Evolutionary conservation across 1,140 invertebrate genomes (phyloP), one percentile per base, ranked within the genome.

Genomic region (Drosophila hydei): DNA sequence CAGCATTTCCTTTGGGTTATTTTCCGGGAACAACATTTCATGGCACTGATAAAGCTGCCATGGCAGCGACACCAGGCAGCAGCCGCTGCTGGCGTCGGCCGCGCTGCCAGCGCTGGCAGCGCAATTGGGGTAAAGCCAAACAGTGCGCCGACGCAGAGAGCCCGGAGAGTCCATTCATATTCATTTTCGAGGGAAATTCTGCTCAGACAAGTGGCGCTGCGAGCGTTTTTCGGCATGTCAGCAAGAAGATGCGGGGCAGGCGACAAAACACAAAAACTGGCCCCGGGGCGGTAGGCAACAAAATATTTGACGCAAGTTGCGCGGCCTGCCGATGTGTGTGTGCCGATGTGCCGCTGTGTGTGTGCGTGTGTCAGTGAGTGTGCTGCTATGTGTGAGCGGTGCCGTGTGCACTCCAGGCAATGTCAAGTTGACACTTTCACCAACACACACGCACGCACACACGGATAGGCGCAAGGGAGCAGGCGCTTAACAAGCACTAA

Each of bases 21-120:
- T 87, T 87, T 87, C 83, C 83, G 83, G 83, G 83, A 87, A 88
- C 83, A 87, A 87, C 83, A 87, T 87, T 87, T 87, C 83, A 88
- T 87, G 81, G 83, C 83, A 90, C 83, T 90, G 87, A 90, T 90
- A 90, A 90, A 88, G 87, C 81, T 90, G 81, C 81, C 87, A 90
- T 90, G 87, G 83, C 88, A 90, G 81, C 80, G 36, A 40, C 55
- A 23, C 23, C 23, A 50, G 23, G 47, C 61, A 16, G 51, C 60
- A 43, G 54, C 30, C 42, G 70, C 48, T n/a, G 70, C 21, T 8
- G 58, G 6, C 63, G 74, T 54, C 14, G n/a, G 40, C 70, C 16
- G 23, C 61, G 43, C 60, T 38, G 55, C 70, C 47, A 36, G 7
- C 48, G 68, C 40, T 51, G 52, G 67, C 45, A 59, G 69, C 59